Conservation (phyloP, 2,113 vertebrate genomes). For the Mellivora capensis region DNA sequence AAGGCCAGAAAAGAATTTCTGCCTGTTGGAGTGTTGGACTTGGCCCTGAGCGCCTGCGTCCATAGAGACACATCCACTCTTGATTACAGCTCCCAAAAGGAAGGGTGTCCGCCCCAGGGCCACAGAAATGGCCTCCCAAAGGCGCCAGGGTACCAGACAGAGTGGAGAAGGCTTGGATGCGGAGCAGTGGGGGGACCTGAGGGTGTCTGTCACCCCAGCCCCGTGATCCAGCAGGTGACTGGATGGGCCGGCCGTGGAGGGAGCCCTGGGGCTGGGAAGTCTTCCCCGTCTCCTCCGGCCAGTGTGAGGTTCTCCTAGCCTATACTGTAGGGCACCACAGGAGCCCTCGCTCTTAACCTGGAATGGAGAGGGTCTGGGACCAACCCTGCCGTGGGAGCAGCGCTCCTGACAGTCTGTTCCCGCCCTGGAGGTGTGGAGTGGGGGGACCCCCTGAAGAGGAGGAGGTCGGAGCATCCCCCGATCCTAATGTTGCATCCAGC, state of each 20-base stretch:
- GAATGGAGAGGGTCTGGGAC: neutral
- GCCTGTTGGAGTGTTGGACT: neutral
- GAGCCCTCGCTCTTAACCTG: neutral
- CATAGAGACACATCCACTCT: neutral
- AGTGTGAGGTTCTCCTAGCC: neutral
- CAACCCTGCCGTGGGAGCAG: too few species aligned
- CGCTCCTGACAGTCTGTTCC: neutral
- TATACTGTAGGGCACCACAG: neutral
- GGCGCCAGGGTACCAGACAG: neutral
- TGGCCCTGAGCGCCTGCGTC: neutral
- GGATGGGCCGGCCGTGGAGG: neutral
- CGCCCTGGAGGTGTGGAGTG: neutral
- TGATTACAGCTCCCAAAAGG: neutral
- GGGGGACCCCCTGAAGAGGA: neutral
- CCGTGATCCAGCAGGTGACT: neutral
- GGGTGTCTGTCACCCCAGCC: neutral
- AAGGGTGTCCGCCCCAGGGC: too few species aligned
- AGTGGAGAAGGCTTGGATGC: neutral
- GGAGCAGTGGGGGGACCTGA: neutral
- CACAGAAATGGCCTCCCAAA: neutral
- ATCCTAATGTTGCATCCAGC: neutral
- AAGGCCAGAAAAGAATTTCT: neutral
- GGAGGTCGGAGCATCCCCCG: neutral
- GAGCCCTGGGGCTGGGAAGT: neutral
- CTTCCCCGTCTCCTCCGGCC: neutral